Evolutionary conservation across 2,797 vertebrate species (phyloP).

Genomic region (Phataginus tricuspis): DNA sequence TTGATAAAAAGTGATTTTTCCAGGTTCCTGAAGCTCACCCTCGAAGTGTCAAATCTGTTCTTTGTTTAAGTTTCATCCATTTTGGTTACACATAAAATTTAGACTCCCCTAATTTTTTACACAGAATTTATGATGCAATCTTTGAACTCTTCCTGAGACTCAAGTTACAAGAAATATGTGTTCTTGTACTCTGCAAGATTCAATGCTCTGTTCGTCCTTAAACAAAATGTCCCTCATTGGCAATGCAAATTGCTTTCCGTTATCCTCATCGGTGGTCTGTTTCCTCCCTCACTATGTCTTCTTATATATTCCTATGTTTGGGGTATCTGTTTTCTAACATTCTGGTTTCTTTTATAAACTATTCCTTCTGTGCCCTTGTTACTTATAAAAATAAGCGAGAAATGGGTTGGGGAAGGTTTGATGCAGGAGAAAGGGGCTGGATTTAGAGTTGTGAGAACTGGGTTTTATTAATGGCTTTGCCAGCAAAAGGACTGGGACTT

Average conservation of each 20-base stretch:
- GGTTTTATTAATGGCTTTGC: background rate
- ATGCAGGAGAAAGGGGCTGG: background rate
- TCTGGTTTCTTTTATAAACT: constrained; percentile 3
- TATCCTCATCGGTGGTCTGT: background rate
- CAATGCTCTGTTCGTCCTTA: background rate
- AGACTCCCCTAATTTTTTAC: background rate
- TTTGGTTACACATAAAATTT: background rate
- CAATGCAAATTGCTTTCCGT: background rate
- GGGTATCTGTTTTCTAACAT: background rate
- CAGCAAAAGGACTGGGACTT: background rate
- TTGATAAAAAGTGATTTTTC: constrained; percentile 46
- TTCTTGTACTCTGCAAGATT: background rate
- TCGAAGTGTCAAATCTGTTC: background rate
- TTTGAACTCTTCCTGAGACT: background rate
- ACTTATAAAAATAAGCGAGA: background rate
- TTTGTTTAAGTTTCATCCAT: background rate
- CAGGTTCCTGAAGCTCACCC: background rate
- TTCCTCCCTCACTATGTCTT: background rate
- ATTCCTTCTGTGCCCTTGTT: background rate
- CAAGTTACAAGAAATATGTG: background rate
- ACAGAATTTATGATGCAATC: background rate
- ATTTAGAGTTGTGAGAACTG: background rate
- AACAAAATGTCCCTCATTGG: background rate
- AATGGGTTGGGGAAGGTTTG: background rate
- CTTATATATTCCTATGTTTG: background rate